A percentile compares a stretch with the other conserved stretches of the same genome.
phyloP scores from a whole-genome alignment of 2,888 invertebrate genomes.

The Parelbella ahira region DNA sequence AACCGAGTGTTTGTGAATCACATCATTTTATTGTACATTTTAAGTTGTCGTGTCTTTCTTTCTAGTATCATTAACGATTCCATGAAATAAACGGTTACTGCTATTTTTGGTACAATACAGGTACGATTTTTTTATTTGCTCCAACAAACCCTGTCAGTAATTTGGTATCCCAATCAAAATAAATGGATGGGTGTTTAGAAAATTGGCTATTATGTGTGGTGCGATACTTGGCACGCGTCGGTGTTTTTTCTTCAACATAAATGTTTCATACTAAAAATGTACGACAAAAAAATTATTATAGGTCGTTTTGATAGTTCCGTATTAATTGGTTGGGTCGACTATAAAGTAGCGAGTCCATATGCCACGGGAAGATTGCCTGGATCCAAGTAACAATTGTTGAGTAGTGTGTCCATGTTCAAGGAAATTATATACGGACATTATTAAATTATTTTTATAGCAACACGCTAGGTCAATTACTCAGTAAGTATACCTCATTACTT shows the following conservation, averaged over 20 bases:
- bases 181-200: slow-evolving; percentile 3
- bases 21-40: no score
- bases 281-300: slow-evolving; percentile 14
- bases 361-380: slow-evolving; percentile 41
- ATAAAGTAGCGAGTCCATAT: slow-evolving; percentile 49
- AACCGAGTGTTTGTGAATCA: no score
- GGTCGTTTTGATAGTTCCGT: slow-evolving; percentile 31
- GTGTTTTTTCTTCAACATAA: slow-evolving; percentile 23
- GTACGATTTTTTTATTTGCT: slow-evolving; percentile 3
- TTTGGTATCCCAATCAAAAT: slow-evolving; percentile 12
- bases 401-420: slow-evolving; percentile 34
- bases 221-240: slow-evolving; percentile 30
- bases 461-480: no score
- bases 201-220: slow-evolving; percentile 9
- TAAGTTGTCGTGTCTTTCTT: no score
- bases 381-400: slow-evolving; percentile 21
- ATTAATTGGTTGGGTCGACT: slow-evolving; percentile 38
- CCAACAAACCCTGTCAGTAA: slow-evolving; percentile 1
- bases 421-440: no score
- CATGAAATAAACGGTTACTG: no score
- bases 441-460: no score
- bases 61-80: no score
- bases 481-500: no score
- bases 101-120: no score
- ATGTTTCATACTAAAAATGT: slow-evolving; percentile 8